Conservation (phyloP, 1,140 invertebrate genomes). For the Paracyclopina nana region DNA sequence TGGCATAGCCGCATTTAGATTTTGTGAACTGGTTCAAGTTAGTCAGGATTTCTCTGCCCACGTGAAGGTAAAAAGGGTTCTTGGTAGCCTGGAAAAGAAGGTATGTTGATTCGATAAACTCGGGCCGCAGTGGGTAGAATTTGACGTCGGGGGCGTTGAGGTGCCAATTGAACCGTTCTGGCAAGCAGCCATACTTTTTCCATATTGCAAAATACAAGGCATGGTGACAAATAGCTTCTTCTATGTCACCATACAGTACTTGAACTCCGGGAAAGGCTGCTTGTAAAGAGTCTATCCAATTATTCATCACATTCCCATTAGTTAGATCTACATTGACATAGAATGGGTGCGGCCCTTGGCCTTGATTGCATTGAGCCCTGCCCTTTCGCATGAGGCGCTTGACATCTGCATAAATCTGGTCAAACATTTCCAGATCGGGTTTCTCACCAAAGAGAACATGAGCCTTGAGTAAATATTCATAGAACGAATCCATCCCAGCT, state of each 20-base stretch:
- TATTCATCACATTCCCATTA: constrained; percentile 37
- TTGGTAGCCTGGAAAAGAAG: constrained; percentile 45
- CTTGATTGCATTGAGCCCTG: constrained; percentile 35
- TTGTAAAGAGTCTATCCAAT: constrained; percentile 47
- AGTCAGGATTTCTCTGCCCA: constrained; percentile 40
- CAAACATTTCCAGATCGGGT: constrained; percentile 38
- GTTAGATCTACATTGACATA: constrained; percentile 51
- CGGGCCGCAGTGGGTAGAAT: constrained; percentile 46
- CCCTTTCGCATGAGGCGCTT: constrained; percentile 40
- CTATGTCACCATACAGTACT: constrained; percentile 44
- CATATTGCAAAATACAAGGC: constrained; percentile 44
- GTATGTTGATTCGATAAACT: constrained; percentile 47
- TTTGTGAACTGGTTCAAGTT: constrained; percentile 38
- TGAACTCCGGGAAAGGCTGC: constrained; percentile 38
- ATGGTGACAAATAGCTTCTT: constrained; percentile 48
- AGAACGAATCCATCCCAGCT: constrained; percentile 46
- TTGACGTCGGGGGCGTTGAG: constrained; percentile 36
- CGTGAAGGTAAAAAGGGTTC: constrained; percentile 49
- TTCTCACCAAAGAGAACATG: constrained; percentile 43
- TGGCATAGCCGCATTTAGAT: constrained; percentile 44
- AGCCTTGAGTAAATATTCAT: constrained; percentile 44
- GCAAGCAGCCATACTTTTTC: constrained; percentile 40
- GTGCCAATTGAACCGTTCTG: constrained; percentile 48
- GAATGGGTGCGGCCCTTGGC: constrained; percentile 39
- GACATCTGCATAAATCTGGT: constrained; percentile 37